Evolutionary conservation across 2,888 invertebrate species (phyloP).

Genomic region (Lasioglossum calceatum): DNA sequence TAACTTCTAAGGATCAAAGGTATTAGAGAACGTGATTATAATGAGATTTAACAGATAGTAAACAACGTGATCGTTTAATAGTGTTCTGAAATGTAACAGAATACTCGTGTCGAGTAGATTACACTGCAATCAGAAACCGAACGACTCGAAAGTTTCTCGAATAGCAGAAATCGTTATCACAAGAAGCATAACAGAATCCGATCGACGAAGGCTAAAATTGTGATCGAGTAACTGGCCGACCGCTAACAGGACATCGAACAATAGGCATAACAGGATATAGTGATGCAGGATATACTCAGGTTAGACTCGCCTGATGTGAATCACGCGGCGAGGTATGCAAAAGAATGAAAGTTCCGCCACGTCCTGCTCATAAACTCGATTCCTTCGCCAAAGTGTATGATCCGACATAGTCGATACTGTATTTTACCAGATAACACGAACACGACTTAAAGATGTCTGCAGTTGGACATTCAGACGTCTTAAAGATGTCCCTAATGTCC

Average conservation of each 20-base stretch:
- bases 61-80: not conserved
- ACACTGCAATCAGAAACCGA: not conserved
- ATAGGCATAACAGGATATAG: conserved; percentile 58
- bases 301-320: conserved; percentile 58
- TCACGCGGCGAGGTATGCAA: conserved; percentile 54
- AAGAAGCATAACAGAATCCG: not conserved
- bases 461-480: too few species aligned
- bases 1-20: not conserved
- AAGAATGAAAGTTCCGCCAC: conserved; percentile 59
- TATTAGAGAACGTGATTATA: not conserved
- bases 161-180: not conserved
- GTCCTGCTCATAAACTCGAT: conserved; percentile 22
- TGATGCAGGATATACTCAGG: conserved; percentile 49
- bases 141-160: not conserved
- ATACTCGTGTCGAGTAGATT: not conserved
- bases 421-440: too few species aligned
- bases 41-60: not conserved
- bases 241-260: conserved; percentile 41
- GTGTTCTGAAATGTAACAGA: not conserved
- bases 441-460: too few species aligned
- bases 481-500: too few species aligned
- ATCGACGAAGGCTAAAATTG: not conserved
- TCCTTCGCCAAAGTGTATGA: not conserved
- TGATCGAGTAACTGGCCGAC: not conserved
- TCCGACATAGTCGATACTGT: too few species aligned